Base-by-base conservation (phyloP, 2,797 vertebrate species). In the Phrynocephalus vlangalii region DNA sequence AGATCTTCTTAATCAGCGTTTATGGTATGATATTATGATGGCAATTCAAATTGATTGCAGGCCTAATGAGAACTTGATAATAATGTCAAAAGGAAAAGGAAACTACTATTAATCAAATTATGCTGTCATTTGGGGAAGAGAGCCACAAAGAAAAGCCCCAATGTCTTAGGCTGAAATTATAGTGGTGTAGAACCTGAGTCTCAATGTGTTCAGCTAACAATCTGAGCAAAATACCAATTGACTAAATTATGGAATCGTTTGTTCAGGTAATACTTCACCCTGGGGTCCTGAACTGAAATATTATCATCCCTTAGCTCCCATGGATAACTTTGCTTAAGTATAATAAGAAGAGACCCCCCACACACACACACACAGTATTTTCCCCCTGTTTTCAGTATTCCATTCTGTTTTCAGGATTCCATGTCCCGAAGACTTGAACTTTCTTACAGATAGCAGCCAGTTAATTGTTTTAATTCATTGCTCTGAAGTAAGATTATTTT, bases 31-130 rank as follows among this genome's bases (percentile, higher is more conserved):
- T 94, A 96, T 96, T 95, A 96, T 93, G 94, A 95, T 79, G 91
- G 95, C 95, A 96, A 96, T 95, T 95, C 94, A 95, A 94, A 96
- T 96, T 96, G 94, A 96, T 94, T 95, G 95, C 91, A 91, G 91
- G 93, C 92, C 93, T 96, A 94, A 95, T 95, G 95, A 96, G 95
- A 95, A 94, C 76, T 9, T 93, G 93, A 94, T 96, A 96, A 80
- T 93, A 95, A 94, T 93, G 93, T 95, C 92, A 95, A 94, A 95
- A 93, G 91, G 93, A 95, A 95, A 44, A 93, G 92, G 90, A 94
- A 95, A 92, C 87, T 33, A 28, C 6, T 93, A 95, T 95, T 94
- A 95, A 95, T 95, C 94, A 95, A 91, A 86, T 94, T 91, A 86
- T 52, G 93, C 91, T 91, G 93, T 90, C 93, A 91, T 81, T 92